phyloP scores from a whole-genome alignment of 1,140 invertebrate genomes.

The Brachionus paranguensis region DNA sequence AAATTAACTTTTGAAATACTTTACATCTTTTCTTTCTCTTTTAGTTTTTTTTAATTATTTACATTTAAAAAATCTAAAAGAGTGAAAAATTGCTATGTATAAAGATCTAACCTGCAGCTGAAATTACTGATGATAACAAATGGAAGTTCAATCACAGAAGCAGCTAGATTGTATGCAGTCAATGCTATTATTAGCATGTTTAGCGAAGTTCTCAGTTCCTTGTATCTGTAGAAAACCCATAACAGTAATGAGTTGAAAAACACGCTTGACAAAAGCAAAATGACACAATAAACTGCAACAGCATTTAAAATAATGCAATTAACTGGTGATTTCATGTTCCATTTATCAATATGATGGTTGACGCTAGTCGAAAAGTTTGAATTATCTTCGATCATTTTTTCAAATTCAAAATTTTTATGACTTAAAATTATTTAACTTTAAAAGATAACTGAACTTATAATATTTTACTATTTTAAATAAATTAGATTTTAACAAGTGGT shows the following conservation, averaged over 20 bases:
- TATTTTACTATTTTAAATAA: neutral
- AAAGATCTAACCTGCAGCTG: neutral
- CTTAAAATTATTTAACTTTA: neutral
- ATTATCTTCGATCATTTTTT: neutral
- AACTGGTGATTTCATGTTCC: neutral
- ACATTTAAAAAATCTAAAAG: neutral
- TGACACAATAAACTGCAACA: neutral
- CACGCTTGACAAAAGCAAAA: neutral
- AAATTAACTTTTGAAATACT: neutral
- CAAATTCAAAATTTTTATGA: neutral
- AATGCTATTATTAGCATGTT: slow-evolving; percentile 36
- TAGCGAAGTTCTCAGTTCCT: slow-evolving; percentile 4
- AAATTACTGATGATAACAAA: slow-evolving; percentile 37
- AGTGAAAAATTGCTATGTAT: neutral
- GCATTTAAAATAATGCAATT: neutral
- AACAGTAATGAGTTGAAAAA: neutral
- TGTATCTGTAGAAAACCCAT: neutral
- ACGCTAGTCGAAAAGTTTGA: neutral
- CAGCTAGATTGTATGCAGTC: neutral
- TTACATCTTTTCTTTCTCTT: neutral
- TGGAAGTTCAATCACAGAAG: slow-evolving; percentile 13
- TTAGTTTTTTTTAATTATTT: neutral
- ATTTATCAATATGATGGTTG: neutral
- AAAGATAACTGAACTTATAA: neutral
- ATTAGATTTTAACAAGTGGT: neutral